phyloP scores from a whole-genome alignment of 2,888 invertebrate genomes.

The Amphimallon solstitiale region DNA sequence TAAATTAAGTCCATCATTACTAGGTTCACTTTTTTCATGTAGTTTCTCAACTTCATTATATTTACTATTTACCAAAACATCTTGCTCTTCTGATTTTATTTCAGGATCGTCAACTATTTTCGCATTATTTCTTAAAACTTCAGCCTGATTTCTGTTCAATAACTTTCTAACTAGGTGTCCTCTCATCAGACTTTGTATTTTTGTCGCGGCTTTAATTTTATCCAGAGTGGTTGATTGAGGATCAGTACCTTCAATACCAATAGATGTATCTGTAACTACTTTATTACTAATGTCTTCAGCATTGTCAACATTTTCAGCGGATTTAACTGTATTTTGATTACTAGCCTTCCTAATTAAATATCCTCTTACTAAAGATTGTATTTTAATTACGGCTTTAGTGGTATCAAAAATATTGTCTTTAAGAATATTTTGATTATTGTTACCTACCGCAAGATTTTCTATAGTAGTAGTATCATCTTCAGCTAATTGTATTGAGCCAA shows the following conservation, averaged over 20 bases:
- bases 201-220: not conserved
- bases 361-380: conserved; percentile 14
- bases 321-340: not conserved
- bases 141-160: not conserved
- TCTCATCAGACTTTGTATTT: conserved; percentile 16
- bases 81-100: too few relatives aligned
- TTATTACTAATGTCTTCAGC: not conserved
- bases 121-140: too few relatives aligned
- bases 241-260: too few relatives aligned
- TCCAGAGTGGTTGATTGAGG: too few relatives aligned
- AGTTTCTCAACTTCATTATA: not conserved
- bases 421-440: not conserved
- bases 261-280: too few relatives aligned
- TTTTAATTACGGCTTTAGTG: conserved; percentile 12
- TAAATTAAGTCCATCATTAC: too few relatives aligned
- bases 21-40: not conserved
- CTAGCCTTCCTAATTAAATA: not conserved
- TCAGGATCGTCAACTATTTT: too few relatives aligned
- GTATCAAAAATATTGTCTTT: not conserved
- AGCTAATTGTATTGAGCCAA: too few relatives aligned
- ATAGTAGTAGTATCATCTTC: not conserved
- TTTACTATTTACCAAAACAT: too few relatives aligned
- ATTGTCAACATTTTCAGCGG: not conserved
- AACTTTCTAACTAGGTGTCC: conserved; percentile 9
- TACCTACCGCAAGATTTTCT: not conserved